phyloP scores from a whole-genome alignment of 2,888 invertebrate species.

The Lymantria dispar region DNA sequence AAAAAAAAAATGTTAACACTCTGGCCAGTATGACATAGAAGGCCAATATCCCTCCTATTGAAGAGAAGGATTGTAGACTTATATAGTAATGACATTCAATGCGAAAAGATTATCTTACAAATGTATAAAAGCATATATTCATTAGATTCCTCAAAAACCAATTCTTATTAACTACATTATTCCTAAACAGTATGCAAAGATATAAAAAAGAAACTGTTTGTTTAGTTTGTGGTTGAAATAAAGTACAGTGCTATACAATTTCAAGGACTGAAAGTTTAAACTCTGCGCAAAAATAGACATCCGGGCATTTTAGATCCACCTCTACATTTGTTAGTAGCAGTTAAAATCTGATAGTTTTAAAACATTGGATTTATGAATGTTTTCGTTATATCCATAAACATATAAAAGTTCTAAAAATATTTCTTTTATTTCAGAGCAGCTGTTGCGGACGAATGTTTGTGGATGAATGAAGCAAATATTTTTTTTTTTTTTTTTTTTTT shows the following conservation, averaged over 20 bases:
- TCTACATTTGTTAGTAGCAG: not conserved
- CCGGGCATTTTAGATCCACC: not conserved
- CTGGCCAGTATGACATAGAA: too few species aligned
- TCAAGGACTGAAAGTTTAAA: not conserved
- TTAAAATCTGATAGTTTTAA: constrained; percentile 1
- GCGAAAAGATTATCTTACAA: too few species aligned
- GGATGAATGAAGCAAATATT: not conserved
- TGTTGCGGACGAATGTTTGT: constrained; percentile 1
- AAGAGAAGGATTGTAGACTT: too few species aligned
- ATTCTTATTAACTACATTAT: too few species aligned
- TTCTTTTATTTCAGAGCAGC: constrained; percentile 1
- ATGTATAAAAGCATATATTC: too few species aligned
- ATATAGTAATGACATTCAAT: too few species aligned
- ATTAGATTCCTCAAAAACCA: too few species aligned
- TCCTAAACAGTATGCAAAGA: not conserved
- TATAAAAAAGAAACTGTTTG: constrained; percentile 1
- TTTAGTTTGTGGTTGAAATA: constrained; percentile 1
- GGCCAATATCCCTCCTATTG: too few species aligned
- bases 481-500: too few species aligned
- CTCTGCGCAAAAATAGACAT: not conserved
- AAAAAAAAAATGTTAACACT: too few species aligned
- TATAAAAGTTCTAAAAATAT: constrained; percentile 2
- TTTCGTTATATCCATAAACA: constrained; percentile 2
- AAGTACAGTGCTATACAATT: not conserved
- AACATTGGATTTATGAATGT: constrained; percentile 3